phyloP scores from a whole-genome alignment of 2,113 vertebrate species.

The Ailurus styani region DNA sequence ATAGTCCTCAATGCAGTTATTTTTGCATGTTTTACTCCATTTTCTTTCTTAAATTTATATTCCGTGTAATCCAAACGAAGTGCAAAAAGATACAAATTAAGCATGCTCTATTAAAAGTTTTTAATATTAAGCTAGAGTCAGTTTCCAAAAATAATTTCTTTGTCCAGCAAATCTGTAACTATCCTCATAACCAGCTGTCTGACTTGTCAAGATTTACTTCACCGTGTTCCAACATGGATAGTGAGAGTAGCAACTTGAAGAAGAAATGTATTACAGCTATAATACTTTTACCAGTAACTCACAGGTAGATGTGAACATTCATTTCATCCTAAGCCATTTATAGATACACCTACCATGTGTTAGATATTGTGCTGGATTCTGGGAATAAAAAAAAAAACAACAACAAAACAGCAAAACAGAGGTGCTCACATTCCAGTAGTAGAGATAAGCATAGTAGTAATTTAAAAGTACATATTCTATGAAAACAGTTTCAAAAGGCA shows the following conservation, averaged over 20 bases:
- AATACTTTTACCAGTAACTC: not conserved
- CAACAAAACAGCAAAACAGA: not conserved
- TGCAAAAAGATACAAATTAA: not conserved
- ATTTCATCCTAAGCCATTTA: not conserved
- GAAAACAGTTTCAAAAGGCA: not conserved
- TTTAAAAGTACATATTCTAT: not conserved
- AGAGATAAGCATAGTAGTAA: not conserved
- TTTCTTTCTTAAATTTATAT: not conserved
- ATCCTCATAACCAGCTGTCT: not conserved
- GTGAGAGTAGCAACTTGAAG: not conserved
- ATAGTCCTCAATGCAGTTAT: not conserved
- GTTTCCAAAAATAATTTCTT: not conserved
- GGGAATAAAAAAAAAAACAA: not conserved
- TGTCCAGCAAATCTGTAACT: not conserved
- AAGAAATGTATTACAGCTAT: conserved; percentile 25
- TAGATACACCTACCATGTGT: not conserved
- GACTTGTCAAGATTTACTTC: not conserved
- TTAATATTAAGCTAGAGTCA: not conserved
- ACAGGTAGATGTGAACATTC: not conserved
- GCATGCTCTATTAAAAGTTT: not conserved
- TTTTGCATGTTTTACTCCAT: not conserved
- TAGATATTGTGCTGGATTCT: not conserved
- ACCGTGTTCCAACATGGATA: not conserved
- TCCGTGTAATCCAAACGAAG: not conserved
- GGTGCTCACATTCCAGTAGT: not conserved